Conservation (phyloP, 2,113 vertebrate genomes). For the Phrynocephalus versicolor region DNA sequence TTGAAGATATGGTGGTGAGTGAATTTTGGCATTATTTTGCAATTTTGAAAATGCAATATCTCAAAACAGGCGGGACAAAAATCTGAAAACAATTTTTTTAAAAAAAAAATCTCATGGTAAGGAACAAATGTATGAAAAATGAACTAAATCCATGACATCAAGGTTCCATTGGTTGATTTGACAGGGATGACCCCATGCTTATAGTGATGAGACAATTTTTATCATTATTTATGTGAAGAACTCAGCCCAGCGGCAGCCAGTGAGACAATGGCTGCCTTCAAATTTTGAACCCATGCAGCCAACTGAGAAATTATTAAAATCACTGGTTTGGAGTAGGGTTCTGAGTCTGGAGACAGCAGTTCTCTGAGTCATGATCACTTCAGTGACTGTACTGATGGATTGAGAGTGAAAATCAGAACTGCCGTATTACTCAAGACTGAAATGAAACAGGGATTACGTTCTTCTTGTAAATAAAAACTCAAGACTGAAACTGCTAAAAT, state of each 20-base stretch:
- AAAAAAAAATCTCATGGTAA: too few relatives aligned
- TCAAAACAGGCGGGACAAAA: too few relatives aligned
- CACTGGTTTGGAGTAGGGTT: background rate
- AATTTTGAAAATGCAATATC: too few relatives aligned
- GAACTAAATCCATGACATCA: too few relatives aligned
- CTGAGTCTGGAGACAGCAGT: background rate
- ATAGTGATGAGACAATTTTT: too few relatives aligned
- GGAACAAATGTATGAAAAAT: too few relatives aligned
- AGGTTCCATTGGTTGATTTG: too few relatives aligned
- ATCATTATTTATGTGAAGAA: background rate
- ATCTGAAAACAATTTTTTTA: too few relatives aligned
- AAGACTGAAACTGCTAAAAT: background rate
- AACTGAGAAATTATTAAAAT: slow-evolving; percentile 5
- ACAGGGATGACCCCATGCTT: too few relatives aligned
- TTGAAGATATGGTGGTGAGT: too few relatives aligned
- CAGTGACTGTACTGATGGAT: background rate
- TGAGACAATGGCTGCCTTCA: background rate
- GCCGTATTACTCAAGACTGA: fast-evolving
- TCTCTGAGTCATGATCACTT: background rate
- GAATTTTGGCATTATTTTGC: too few relatives aligned
- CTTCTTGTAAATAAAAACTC: background rate
- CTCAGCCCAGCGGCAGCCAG: background rate
- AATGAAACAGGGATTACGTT: background rate
- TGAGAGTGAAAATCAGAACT: background rate
- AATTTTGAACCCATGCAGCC: background rate